A percentile compares a stretch with the other conserved stretches of the same genome.
phyloP scores from a whole-genome alignment of 1,140 invertebrate genomes.

The Penaeus chinensis region DNA sequence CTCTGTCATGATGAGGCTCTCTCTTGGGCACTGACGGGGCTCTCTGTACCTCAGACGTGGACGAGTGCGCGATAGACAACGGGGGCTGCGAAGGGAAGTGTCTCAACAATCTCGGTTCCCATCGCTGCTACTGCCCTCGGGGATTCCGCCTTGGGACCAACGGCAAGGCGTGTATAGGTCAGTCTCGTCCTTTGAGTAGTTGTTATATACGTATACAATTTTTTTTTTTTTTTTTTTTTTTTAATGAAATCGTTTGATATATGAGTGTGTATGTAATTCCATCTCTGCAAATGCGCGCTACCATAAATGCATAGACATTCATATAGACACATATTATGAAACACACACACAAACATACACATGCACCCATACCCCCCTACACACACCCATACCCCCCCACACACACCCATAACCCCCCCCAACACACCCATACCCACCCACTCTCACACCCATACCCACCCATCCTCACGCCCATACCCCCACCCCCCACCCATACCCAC shows the following conservation, averaged over 20 bases:
- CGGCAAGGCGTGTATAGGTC: conserved; percentile 77
- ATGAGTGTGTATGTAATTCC: background rate
- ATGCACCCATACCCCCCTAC: too few species aligned
- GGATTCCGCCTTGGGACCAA: conserved; percentile 71
- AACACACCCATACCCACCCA: too few species aligned
- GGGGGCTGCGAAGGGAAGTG: conserved; percentile 71
- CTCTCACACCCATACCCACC: too few species aligned
- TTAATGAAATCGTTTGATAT: background rate
- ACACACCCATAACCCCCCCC: too few species aligned
- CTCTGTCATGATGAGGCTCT: background rate
- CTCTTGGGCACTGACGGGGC: background rate
- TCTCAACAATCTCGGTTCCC: conserved; percentile 68
- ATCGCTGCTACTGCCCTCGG: conserved; percentile 67
- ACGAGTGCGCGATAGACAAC: conserved; percentile 71
- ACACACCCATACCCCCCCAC: too few species aligned
- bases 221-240: too few species aligned
- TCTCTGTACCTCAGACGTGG: conserved; percentile 67
- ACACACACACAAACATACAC: conserved; percentile 9
- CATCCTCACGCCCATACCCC: too few species aligned
- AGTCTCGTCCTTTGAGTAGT: conserved; percentile 59
- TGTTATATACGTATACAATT: background rate
- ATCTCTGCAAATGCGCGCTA: background rate
- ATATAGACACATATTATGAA: conserved; percentile 17
- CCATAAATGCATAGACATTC: background rate
- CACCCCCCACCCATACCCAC: too few species aligned